Evolutionary conservation across 2,888 invertebrate genomes (phyloP).

Genomic region (Subacronicta megacephala): DNA sequence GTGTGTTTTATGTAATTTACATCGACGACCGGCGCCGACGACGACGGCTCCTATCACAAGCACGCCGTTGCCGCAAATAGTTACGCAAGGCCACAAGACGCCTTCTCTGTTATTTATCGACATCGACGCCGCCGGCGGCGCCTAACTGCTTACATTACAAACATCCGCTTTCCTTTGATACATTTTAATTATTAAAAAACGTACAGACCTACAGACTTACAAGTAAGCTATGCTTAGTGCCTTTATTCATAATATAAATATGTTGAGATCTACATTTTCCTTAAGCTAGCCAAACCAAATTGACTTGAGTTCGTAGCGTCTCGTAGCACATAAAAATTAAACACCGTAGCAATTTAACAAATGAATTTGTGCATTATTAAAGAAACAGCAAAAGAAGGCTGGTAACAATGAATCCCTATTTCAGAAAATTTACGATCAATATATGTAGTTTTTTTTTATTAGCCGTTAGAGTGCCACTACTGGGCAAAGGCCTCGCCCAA

Average conservation of each 20-base stretch:
- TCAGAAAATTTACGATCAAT: slow-evolving; percentile 8
- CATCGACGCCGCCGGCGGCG: slow-evolving; percentile 66
- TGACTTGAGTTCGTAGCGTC: slow-evolving; percentile 5
- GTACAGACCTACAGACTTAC: slow-evolving; percentile 2
- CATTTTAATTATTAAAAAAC: slow-evolving; percentile 24
- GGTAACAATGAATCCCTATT: slow-evolving; percentile 14
- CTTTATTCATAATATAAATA: slow-evolving; percentile 28
- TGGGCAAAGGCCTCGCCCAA: no score
- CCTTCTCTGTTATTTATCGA: slow-evolving; percentile 75
- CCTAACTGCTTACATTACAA: slow-evolving; percentile 62
- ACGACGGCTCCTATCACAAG: slow-evolving; percentile 64
- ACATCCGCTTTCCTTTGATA: slow-evolving; percentile 66
- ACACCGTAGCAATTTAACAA: no score
- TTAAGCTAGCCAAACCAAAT: slow-evolving; percentile 7
- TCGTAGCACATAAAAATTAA: no score
- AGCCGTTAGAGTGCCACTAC: no score
- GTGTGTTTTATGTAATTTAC: slow-evolving; percentile 49
- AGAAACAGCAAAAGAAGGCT: slow-evolving; percentile 5
- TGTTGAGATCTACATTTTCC: slow-evolving; percentile 19
- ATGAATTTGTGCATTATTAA: no score
- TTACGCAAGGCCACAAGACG: slow-evolving; percentile 81
- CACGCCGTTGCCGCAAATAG: slow-evolving; percentile 82
- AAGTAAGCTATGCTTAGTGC: slow-evolving; percentile 4
- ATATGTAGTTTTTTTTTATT: no score
- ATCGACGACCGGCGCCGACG: slow-evolving; percentile 49